Evolutionary conservation across 2,113 vertebrate genomes (phyloP).

Genomic region (Poecilia latipinna): DNA sequence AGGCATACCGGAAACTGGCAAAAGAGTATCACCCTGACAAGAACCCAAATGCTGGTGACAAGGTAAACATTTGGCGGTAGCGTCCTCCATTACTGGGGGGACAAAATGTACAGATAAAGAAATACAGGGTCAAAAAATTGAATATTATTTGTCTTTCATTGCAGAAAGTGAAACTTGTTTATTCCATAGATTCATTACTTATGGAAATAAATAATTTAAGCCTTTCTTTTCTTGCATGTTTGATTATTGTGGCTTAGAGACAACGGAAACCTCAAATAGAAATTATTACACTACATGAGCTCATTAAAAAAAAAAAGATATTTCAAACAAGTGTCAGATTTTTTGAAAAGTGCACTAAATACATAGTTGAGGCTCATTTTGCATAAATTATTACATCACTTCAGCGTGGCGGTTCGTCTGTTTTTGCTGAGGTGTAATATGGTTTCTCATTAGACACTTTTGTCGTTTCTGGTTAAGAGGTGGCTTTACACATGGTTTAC

Average conservation of each 20-base stretch:
- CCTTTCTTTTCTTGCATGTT: neutral
- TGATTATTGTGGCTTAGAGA: neutral
- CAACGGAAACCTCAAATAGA: neutral
- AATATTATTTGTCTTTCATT: neutral
- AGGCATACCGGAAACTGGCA: constrained; percentile 97
- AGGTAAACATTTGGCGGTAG: constrained; percentile 80
- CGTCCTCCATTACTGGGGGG: too few relatives aligned
- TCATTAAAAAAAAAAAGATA: neutral
- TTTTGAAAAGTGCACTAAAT: neutral
- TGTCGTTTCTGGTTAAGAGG: neutral
- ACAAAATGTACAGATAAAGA: too few relatives aligned
- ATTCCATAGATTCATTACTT: neutral
- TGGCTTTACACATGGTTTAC: neutral
- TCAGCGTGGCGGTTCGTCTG: neutral
- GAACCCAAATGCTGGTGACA: constrained; percentile 97
- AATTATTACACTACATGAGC: neutral
- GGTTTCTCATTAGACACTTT: too few relatives aligned
- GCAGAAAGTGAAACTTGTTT: neutral
- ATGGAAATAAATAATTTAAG: neutral
- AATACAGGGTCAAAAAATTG: too few relatives aligned
- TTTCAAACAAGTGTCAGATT: neutral
- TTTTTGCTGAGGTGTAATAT: neutral
- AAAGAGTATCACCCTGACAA: constrained; percentile 99
- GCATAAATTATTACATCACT: neutral
- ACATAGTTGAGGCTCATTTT: neutral